Percentiles rank a stretch among this genome's conserved stretches.
Conservation (phyloP, 2,113 vertebrate species). For the Ciconia stormi region DNA sequence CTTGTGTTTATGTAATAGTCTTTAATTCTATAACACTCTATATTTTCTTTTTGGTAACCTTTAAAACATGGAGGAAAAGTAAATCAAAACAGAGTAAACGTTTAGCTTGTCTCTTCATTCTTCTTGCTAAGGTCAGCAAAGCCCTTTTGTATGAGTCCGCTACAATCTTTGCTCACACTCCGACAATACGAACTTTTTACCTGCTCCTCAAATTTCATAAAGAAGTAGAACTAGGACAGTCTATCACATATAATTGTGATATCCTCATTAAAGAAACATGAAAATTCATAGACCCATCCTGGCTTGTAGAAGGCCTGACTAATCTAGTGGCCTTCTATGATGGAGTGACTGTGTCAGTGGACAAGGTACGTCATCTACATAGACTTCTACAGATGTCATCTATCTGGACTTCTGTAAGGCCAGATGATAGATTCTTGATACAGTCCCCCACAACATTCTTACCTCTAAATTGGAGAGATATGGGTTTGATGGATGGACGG, state of each 20-base stretch:
- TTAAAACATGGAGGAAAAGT: background rate
- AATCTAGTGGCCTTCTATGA: background rate
- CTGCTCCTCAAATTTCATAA: background rate
- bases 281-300: background rate
- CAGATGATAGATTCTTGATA: too few relatives aligned
- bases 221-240: background rate
- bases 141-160: background rate
- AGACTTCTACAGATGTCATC: background rate
- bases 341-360: background rate
- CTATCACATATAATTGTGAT: background rate
- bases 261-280: background rate
- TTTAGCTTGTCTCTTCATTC: background rate
- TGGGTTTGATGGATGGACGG: background rate
- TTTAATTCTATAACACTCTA: background rate
- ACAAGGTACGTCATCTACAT: background rate
- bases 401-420: background rate
- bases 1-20: background rate
- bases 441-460: background rate
- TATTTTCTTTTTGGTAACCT: background rate
- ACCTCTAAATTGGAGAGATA: background rate
- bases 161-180: background rate
- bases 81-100: background rate
- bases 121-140: background rate
- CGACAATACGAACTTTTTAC: background rate
- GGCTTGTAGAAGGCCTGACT: background rate